Evolutionary conservation across 2,888 invertebrate species (phyloP), one percentile per base, ranked within the genome.

Genomic region (Himalopsyche tibetana): DNA sequence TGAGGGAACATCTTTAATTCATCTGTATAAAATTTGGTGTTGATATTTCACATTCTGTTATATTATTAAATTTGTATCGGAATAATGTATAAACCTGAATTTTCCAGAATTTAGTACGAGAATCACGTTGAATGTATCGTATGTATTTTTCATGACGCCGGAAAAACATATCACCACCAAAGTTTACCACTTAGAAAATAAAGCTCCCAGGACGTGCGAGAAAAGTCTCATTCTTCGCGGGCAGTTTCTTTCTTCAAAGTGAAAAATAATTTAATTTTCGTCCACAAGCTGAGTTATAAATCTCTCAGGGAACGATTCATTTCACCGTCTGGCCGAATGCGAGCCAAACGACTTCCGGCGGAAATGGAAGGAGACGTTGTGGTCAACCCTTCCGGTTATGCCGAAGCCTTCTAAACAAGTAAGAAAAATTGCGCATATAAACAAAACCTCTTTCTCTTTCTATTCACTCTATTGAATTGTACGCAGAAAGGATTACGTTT

Each of bases 191-290:
- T 74, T 74, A 74, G 74, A 74, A 74, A 74, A 74, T 74, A 74
- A 74, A 38, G 74, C 74, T 38, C 38, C 74, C 11, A 74, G 74
- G 19, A 74, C 74, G 74, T 74, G 74, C 38, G 12, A 28, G 74
- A 74, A 74, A 74, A 74, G 74, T 36, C 74, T 74, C 36, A 74
- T 74, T 74, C 74, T 74, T 74, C 36, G 74, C 36, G 55, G 19
- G 79, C 45, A 80, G 38, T 74, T 82, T 56, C 82, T 80, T 85
- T 56, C 82, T 80, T 85, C 83, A 83, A 87, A 87, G 87, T 85
- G 87, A 87, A 87, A 87, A 85, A 85, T 85, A 87, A 87, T 87
- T 85, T 85, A 82, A 85, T 85, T 87, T 87, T 51, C 83, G 80
- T 80, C 80, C 82, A 38, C 56, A 63, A 85, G 74, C 45, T 45